Evolutionary conservation across 2,113 vertebrate species (phyloP).

Genomic region (Chloebia gouldiae): DNA sequence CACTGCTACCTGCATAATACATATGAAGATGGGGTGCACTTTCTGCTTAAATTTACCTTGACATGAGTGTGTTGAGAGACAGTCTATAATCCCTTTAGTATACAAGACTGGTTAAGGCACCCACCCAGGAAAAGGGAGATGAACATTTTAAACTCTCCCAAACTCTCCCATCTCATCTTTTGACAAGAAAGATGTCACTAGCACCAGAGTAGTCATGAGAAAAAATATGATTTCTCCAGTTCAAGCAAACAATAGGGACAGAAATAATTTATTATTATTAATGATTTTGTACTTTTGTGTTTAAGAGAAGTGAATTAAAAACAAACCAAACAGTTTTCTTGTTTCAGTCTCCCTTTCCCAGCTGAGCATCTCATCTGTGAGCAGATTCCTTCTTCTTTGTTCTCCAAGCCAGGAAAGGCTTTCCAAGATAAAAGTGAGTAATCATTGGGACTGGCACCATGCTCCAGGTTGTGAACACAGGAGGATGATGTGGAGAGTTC

Average conservation of each 20-base stretch:
- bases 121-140: not conserved
- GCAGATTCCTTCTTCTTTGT: not conserved
- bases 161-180: not conserved
- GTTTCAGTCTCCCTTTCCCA: not conserved
- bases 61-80: not conserved
- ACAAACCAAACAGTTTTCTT: not conserved
- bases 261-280: not conserved
- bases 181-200: not conserved
- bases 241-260: not conserved
- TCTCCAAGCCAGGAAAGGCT: not conserved
- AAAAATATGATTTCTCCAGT: not conserved
- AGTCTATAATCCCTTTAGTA: not conserved
- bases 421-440: not conserved
- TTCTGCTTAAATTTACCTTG: not conserved
- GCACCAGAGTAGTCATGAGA: not conserved
- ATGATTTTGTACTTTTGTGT: not conserved
- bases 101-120: not conserved
- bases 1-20: not conserved
- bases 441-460: not conserved
- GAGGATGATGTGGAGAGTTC: not conserved
- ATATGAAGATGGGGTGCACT: not conserved
- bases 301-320: not conserved
- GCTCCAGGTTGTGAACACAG: not conserved
- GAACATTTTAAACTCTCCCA: not conserved
- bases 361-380: not conserved